Percentiles rank a stretch among this genome's conserved stretches.
phyloP scores from a whole-genome alignment of 1,140 invertebrate genomes.

The Andrena cerasifolii region DNA sequence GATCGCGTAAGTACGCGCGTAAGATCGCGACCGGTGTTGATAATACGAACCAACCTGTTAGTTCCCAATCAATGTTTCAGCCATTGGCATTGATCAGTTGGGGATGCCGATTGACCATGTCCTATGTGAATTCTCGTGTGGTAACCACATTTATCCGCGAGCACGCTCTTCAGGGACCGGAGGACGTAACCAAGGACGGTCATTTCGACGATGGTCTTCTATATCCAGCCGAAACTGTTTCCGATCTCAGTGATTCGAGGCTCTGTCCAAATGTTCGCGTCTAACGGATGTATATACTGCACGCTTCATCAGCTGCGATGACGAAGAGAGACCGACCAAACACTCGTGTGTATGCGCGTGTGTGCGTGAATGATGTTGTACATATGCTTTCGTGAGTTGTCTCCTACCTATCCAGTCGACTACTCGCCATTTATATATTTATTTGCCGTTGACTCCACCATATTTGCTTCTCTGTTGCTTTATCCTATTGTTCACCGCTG shows the following conservation, averaged over 20 bases:
- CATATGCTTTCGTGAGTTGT: not conserved
- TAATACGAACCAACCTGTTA: no score
- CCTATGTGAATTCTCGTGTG: conserved; percentile 84
- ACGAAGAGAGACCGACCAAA: no score
- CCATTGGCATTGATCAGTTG: conserved; percentile 90
- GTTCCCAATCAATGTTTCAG: conserved; percentile 79
- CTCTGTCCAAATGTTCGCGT: conserved; percentile 79
- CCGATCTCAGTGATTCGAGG: conserved; percentile 80
- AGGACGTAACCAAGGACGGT: conserved; percentile 85
- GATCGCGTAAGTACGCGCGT: conserved; percentile 83
- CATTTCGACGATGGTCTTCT: conserved; percentile 84
- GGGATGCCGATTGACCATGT: conserved; percentile 90
- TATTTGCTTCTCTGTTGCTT: not conserved
- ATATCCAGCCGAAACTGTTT: conserved; percentile 82
- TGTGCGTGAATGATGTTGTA: no score
- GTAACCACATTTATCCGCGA: conserved; percentile 86
- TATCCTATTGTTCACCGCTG: no score
- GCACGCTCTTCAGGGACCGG: conserved; percentile 86
- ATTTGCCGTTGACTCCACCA: no score
- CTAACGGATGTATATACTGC: not conserved
- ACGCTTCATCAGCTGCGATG: no score
- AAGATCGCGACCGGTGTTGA: no score
- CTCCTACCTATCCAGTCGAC: not conserved
- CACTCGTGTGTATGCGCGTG: no score
- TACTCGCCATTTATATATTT: not conserved